Percentiles rank a stretch among this genome's conserved stretches.
phyloP scores from a whole-genome alignment of 1,140 invertebrate species.

The Maconellicoccus hirsutus region DNA sequence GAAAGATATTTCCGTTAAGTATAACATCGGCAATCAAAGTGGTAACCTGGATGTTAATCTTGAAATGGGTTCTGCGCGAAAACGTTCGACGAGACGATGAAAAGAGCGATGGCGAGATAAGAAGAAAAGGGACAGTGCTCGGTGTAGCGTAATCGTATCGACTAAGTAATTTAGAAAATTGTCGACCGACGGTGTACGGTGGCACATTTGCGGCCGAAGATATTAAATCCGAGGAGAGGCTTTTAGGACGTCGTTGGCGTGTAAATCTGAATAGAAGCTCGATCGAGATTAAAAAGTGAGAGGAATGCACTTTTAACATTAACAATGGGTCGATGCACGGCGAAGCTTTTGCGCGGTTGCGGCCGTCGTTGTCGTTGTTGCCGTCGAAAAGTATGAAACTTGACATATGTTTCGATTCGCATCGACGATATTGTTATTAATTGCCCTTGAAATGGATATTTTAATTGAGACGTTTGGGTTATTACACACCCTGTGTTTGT shows the following conservation, averaged over 20 bases:
- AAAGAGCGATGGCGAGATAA: neutral
- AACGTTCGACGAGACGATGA: neutral
- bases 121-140: neutral
- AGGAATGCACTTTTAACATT: too few relatives aligned
- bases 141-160: neutral
- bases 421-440: neutral
- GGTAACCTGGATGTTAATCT: slow-evolving; percentile 4
- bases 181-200: neutral
- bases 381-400: neutral
- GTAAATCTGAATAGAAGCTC: neutral
- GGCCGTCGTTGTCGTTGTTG: too few relatives aligned
- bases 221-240: neutral
- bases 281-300: neutral
- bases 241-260: neutral
- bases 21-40: neutral
- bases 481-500: too few relatives aligned
- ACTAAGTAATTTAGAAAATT: slow-evolving; percentile 5
- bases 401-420: neutral
- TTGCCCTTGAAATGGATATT: neutral
- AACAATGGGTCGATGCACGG: too few relatives aligned
- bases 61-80: neutral
- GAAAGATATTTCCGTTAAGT: neutral
- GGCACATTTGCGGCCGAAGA: neutral
- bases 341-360: neutral
- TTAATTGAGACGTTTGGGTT: neutral